A percentile compares a stretch with the other conserved stretches of the same genome.
These are phyloP conservation scores for Cassiopea xamachana DNA, from an alignment of 30 jellyfish, hydroid and myxozoan genomes.

Conservation along the genomic window DNA sequence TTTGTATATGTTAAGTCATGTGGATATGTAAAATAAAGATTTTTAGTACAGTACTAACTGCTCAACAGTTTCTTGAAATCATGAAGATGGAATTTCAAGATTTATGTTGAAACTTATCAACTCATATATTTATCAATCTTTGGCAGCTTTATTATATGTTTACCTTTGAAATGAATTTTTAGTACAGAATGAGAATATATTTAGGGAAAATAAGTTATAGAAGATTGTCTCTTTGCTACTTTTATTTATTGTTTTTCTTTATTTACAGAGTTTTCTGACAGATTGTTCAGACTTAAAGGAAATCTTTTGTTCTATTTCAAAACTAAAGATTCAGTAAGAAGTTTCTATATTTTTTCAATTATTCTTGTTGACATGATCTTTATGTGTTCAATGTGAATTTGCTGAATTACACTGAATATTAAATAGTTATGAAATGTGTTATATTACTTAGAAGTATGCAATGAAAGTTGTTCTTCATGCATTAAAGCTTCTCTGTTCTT, in stretches of 20 bases:
- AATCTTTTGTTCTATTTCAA: conserved; percentile 84
- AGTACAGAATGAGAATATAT: not conserved
- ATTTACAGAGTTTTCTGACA: conserved; percentile 64
- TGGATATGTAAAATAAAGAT: no score
- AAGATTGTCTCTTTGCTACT: not conserved
- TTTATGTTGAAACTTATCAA: no score
- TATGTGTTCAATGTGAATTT: no score
- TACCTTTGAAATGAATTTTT: no score
- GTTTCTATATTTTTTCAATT: not conserved
- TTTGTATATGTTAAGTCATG: no score
- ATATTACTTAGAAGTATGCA: not conserved
- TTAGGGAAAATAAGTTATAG: not conserved
- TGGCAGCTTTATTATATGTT: no score
- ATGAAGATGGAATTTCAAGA: no score
- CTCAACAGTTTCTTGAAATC: no score
- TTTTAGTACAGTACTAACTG: no score
- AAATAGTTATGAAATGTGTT: not conserved
- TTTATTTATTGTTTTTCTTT: not conserved
- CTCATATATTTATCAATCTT: no score
- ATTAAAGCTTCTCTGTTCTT: not conserved
- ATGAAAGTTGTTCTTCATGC: not conserved
- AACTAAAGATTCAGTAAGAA: conserved; percentile 74
- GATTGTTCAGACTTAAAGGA: conserved; percentile 84
- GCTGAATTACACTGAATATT: not conserved
- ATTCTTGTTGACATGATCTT: not conserved